Percentiles rank a stretch among this genome's conserved stretches.
Evolutionary conservation across 2,888 invertebrate genomes (phyloP).

Genomic region (Marronus borbonicus): DNA sequence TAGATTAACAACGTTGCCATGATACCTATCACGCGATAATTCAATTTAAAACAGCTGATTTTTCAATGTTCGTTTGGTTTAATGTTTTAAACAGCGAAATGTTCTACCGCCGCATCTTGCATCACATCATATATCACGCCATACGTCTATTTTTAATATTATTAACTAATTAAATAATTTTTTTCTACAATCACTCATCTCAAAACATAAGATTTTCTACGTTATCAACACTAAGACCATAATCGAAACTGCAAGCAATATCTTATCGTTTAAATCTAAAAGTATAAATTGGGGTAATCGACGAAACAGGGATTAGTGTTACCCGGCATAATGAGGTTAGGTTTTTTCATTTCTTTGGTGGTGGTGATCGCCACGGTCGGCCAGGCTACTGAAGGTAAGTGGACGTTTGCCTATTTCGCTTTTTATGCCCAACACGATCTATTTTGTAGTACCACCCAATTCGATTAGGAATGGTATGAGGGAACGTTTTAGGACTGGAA

Average conservation of each 20-base stretch:
- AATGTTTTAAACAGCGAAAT: background rate
- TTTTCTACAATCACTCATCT: conserved; percentile 1
- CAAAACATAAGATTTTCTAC: background rate
- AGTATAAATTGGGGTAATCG: conserved; percentile 23
- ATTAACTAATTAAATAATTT: background rate
- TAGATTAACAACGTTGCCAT: too few relatives aligned
- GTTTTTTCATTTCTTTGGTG: background rate
- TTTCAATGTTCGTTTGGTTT: too few relatives aligned
- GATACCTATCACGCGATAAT: too few relatives aligned
- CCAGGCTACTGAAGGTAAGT: background rate
- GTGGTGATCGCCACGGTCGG: background rate
- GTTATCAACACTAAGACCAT: conserved; percentile 3
- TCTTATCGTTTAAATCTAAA: conserved; percentile 25
- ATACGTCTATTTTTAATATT: conserved; percentile 6
- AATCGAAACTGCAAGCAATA: background rate
- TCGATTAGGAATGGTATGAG: conserved; percentile 36
- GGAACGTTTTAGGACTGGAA: conserved; percentile 26
- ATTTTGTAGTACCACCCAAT: background rate
- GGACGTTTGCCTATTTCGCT: background rate
- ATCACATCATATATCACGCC: conserved; percentile 4
- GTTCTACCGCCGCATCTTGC: background rate
- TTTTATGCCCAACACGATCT: background rate
- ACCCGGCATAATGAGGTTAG: conserved; percentile 1
- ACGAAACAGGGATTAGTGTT: background rate
- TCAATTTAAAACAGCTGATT: too few relatives aligned